Conservation (phyloP, 2,888 invertebrate genomes). For the Rhaphigaster nebulosa region DNA sequence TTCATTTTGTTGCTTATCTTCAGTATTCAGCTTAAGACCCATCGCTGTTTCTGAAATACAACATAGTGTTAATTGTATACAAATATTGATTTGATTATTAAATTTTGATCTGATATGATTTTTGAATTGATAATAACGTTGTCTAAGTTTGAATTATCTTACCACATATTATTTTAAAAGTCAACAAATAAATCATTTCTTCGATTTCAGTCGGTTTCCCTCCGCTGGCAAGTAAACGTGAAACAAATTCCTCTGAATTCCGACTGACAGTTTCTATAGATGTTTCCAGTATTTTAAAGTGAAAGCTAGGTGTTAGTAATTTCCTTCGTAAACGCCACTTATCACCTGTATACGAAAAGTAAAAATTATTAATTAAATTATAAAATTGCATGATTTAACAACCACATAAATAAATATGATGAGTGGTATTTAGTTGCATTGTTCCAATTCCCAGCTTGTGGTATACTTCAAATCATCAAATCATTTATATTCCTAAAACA, state of each 20-base stretch:
- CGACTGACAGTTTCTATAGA: background rate
- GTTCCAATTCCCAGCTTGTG: too few species aligned
- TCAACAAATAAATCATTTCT: background rate
- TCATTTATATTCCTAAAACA: too few species aligned
- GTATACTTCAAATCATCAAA: too few species aligned
- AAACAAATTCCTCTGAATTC: slow-evolving; percentile 24
- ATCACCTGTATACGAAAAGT: background rate
- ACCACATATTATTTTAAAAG: slow-evolving; percentile 54
- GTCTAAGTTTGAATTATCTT: background rate
- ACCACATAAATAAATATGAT: too few species aligned
- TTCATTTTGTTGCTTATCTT: background rate
- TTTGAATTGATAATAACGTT: too few species aligned
- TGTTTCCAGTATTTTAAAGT: slow-evolving; percentile 48
- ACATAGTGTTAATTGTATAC: background rate
- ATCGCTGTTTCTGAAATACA: background rate
- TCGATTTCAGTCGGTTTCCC: background rate
- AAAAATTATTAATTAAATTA: too few species aligned
- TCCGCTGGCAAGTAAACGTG: background rate
- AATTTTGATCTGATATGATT: too few species aligned
- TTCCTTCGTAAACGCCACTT: slow-evolving; percentile 55
- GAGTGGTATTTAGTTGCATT: too few species aligned
- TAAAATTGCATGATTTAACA: too few species aligned
- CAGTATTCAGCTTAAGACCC: background rate
- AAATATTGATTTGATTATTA: background rate
- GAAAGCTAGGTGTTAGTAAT: slow-evolving; percentile 51